Percentiles rank a stretch among this genome's conserved stretches.
Evolutionary conservation across 1,140 invertebrate genomes (phyloP).

Genomic region (Calephelis nemesis): DNA sequence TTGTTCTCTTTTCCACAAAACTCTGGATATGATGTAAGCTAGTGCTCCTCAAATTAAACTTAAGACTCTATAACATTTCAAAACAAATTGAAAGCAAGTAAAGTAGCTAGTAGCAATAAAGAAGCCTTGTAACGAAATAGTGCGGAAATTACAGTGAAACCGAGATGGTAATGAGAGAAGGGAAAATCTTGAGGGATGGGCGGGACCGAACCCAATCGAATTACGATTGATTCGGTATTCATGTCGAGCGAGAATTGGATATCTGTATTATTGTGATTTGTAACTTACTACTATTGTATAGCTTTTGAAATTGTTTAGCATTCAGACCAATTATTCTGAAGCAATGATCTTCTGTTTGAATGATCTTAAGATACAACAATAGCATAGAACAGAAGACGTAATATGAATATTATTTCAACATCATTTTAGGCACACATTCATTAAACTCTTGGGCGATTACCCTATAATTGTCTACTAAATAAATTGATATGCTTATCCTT

Average conservation of each 20-base stretch:
- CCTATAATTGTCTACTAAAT: no score
- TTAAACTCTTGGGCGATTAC: no score
- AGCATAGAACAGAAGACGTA: neutral
- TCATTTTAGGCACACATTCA: no score
- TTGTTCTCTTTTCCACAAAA: no score
- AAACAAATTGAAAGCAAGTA: neutral
- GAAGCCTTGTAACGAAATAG: slow-evolving; percentile 6
- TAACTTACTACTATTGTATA: neutral
- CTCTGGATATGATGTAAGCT: no score
- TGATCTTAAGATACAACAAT: neutral
- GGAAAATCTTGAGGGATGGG: neutral
- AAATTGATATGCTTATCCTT: no score
- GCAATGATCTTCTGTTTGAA: neutral
- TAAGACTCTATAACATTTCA: neutral
- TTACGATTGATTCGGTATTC: slow-evolving; percentile 14
- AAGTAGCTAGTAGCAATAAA: neutral
- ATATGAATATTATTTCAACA: no score
- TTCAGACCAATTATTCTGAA: neutral
- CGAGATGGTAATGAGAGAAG: slow-evolving; percentile 13
- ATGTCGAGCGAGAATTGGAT: slow-evolving; percentile 9
- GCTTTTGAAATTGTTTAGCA: no score
- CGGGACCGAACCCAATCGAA: slow-evolving; percentile 10
- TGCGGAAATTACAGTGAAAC: slow-evolving; percentile 13
- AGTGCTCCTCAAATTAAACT: no score
- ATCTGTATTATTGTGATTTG: slow-evolving; percentile 3